phyloP scores from a whole-genome alignment of 2,888 invertebrate genomes.

The Yponomeuta cagnagella region DNA sequence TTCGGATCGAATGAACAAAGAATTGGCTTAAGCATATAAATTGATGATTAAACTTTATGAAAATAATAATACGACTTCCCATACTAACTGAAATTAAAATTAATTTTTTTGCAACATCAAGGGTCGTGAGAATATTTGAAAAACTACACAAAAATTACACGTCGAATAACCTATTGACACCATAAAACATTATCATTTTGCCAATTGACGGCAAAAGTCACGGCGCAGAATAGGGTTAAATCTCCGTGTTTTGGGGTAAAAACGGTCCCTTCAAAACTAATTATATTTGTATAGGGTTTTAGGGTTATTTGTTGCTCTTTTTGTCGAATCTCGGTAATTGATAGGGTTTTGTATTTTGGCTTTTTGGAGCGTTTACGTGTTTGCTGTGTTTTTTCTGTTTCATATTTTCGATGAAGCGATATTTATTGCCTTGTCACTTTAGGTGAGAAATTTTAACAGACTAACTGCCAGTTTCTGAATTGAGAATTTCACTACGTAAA shows the following conservation, averaged over 20 bases:
- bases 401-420: constrained; percentile 25
- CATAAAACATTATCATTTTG: constrained; percentile 52
- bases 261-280: constrained; percentile 57
- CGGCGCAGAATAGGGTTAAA: constrained; percentile 61
- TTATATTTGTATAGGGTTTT: constrained; percentile 66
- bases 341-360: constrained; percentile 45
- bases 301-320: constrained; percentile 46
- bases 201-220: constrained; percentile 55
- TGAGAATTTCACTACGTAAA: neutral
- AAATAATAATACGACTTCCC: no score
- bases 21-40: neutral
- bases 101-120: constrained; percentile 14
- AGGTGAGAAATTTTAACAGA: constrained; percentile 42
- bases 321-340: constrained; percentile 34
- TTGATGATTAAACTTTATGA: no score
- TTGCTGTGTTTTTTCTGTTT: constrained; percentile 18
- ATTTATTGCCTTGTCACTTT: constrained; percentile 39
- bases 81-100: no score
- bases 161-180: constrained; percentile 56
- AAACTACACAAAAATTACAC: constrained; percentile 49
- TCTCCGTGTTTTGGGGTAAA: constrained; percentile 70
- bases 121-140: constrained; percentile 52
- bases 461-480: constrained; percentile 13
- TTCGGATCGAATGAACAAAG: neutral
- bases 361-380: constrained; percentile 35